Evolutionary conservation across 2,113 vertebrate species (phyloP).

Genomic region (Tyrannus savana): DNA sequence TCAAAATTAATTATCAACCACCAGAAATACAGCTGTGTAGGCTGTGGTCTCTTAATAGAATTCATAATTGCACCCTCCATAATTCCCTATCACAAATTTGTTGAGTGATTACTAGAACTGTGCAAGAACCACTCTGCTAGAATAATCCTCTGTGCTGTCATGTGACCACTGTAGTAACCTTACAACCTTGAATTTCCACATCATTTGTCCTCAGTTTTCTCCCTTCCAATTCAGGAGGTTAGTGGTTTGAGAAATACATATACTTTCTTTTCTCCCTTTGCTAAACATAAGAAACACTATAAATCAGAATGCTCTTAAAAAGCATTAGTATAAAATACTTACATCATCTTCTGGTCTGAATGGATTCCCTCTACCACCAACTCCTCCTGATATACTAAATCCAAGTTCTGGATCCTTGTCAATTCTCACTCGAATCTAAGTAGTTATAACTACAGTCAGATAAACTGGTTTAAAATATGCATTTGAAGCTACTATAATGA

Average conservation of each 20-base stretch:
- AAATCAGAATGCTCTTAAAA: neutral
- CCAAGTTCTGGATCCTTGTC: slow-evolving; percentile 98
- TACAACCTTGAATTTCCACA: neutral
- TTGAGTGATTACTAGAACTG: neutral
- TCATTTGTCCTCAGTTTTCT: neutral
- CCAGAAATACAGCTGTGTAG: neutral
- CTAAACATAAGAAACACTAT: neutral
- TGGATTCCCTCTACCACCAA: slow-evolving; percentile 94
- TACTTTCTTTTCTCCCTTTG: neutral
- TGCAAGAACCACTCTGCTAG: neutral
- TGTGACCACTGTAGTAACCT: neutral
- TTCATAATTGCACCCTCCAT: neutral
- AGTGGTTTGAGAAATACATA: neutral
- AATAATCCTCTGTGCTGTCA: neutral
- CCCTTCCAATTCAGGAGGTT: neutral
- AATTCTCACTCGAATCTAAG: slow-evolving; percentile 90
- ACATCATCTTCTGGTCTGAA: slow-evolving; percentile 95
- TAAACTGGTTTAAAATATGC: neutral
- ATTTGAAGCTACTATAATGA: neutral
- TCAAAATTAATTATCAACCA: neutral
- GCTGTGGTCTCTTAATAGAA: neutral
- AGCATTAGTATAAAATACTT: slow-evolving; percentile 57
- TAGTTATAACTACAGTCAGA: slow-evolving; percentile 40
- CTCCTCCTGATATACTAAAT: slow-evolving; percentile 98
- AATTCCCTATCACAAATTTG: neutral